Conservation (phyloP, 2,113 vertebrate species). For the Catagonus wagneri region DNA sequence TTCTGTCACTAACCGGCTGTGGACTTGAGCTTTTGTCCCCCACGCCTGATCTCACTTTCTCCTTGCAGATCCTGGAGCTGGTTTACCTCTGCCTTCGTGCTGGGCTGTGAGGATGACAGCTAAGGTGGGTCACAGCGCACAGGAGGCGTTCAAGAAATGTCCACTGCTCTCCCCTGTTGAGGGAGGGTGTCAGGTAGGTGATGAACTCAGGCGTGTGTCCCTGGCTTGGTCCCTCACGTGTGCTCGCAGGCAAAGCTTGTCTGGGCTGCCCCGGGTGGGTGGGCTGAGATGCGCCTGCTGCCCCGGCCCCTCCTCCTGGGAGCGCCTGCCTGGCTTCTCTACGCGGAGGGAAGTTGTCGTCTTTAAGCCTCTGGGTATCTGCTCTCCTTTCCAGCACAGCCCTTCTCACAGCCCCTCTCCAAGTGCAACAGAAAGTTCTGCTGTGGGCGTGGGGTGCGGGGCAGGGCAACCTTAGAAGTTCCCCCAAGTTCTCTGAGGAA, state of each 20-base stretch:
- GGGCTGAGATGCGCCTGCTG: not conserved
- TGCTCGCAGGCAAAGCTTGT: not conserved
- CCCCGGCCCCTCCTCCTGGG: not conserved
- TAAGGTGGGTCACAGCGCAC: accelerated
- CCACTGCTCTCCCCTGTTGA: not conserved
- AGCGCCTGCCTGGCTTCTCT: not conserved
- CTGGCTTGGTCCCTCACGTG: too few relatives aligned
- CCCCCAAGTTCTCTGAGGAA: not conserved
- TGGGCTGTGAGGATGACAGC: not conserved
- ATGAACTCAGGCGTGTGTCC: too few relatives aligned
- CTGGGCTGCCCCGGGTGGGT: not conserved
- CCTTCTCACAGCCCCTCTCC: too few relatives aligned
- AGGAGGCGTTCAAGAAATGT: too few relatives aligned
- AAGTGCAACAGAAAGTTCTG: not conserved
- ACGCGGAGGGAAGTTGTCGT: not conserved
- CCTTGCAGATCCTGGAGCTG: not conserved
- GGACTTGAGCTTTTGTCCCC: too few relatives aligned
- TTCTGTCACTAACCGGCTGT: accelerated
- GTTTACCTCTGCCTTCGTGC: not conserved
- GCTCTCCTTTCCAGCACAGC: not conserved
- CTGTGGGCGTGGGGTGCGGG: not conserved
- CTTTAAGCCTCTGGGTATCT: too few relatives aligned
- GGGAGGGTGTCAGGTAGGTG: accelerated
- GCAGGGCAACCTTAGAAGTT: not conserved
- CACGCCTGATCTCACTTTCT: not conserved